A percentile compares a stretch with the other conserved stretches of the same genome.
Evolutionary conservation across 2,113 vertebrate species (phyloP).

Genomic region (Grallaria varia): DNA sequence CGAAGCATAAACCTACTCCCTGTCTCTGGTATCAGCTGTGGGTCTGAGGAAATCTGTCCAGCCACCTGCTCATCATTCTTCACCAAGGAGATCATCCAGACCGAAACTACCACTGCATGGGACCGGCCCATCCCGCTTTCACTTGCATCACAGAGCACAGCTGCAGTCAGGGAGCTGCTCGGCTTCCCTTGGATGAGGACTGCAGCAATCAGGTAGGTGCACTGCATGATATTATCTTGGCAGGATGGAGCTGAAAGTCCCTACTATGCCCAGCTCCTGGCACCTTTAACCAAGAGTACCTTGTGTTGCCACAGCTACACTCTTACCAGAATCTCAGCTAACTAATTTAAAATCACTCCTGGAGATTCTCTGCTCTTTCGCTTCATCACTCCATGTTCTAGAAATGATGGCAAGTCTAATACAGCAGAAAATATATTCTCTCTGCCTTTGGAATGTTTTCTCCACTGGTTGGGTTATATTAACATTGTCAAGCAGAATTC

Average conservation of each 20-base stretch:
- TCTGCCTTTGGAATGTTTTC: not conserved
- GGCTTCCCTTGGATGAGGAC: not conserved
- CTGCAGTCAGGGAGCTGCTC: not conserved
- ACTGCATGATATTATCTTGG: not conserved
- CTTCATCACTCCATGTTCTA: not conserved
- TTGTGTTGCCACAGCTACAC: not conserved
- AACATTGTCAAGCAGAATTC: not conserved
- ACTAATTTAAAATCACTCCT: not conserved
- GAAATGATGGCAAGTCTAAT: not conserved
- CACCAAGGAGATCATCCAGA: not conserved
- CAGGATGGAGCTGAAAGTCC: not conserved
- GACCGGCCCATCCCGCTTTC: not conserved
- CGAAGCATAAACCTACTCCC: not conserved
- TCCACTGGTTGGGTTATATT: not conserved
- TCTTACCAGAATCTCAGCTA: not conserved
- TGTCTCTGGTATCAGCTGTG: not conserved
- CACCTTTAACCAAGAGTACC: not conserved
- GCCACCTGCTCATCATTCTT: not conserved
- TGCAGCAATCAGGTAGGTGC: not conserved
- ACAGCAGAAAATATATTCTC: not conserved
- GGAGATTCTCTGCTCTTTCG: not conserved
- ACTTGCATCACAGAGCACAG: not conserved
- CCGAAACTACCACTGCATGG: fast-evolving
- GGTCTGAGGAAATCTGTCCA: not conserved
- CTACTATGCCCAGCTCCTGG: not conserved